Base-by-base conservation (phyloP, 1,140 invertebrate genomes). In the Hylaeus anthracinus region DNA sequence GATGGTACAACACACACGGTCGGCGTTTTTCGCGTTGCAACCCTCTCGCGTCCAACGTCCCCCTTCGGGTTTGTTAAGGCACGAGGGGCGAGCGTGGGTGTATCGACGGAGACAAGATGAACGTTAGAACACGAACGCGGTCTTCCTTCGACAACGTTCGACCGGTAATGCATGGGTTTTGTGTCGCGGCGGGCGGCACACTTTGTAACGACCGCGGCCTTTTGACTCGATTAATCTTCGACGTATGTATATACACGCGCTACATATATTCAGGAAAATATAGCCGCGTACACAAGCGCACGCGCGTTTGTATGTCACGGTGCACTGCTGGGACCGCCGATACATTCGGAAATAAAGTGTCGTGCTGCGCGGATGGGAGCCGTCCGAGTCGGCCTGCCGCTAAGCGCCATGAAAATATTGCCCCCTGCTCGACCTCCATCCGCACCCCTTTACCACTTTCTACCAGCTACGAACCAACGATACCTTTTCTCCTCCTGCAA, bases 201-300 rank as follows among this genome's bases (percentile, higher is more conserved):
- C 92, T 93, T 93, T 93, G 92, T 93, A 93, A 92, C 92, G 92
- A 92, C 92, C 87, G 90, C 89, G 86, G 86, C 87, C 91, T 91
- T 92, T 92, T 92, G 92, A 91, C 91, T 93, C 92, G 92, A 93
- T 93, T 93, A 93, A 93, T 93, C 92, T 93, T 93, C 91, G 91
- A 92, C 91, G 92, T 90, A 89, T 91, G 91, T 92, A 84, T 79
- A 75, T 78, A 83, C 78, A 80, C 72, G 84, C 86, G 82, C 70
- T 71, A 74, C 85, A 73, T 79, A 79, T 84, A 77, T 67, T 60
- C 82, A 70, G 81, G 79, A 37, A 80, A 80, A 80, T 80, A 72
- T 79, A 63, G 76, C 76, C 15, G 76, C 14, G 60, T 3, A 70
- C 65, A 56, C 4, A 48, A 5, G 41, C 8, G 60, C 14, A 58